Evolutionary conservation across 2,797 vertebrate species (phyloP), one percentile per base, ranked within the genome.

Genomic region (Rhinella marina): DNA sequence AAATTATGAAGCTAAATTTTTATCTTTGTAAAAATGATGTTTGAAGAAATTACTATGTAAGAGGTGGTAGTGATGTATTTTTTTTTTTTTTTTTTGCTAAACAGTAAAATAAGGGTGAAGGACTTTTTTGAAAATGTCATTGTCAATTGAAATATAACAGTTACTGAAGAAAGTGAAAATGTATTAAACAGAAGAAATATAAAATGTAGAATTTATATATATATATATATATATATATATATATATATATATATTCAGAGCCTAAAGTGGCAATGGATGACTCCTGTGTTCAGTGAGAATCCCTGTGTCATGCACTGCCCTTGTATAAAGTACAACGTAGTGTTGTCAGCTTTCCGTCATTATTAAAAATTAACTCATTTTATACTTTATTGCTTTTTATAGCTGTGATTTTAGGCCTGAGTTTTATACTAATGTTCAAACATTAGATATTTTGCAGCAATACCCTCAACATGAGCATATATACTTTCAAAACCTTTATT

Each of bases 21-120:
- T 56, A 86, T 86, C 29, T 48, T 57, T 86, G 52, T 72, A 70
- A 72, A 62, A 62, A 48, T 50, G 81, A 50, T 81, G 62, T 68
- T 68, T 79, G 52, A 79, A 52, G 48, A 79, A 32, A 61, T 25
- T 21, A n/a, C 27, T 27, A 77, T 50, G n/a, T 85, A 76, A 48
- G 68, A 11, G 75, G 27, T 78, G 23, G 9, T 78, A 81, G 48
- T 9, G n/a, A 64, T 54, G n/a, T 23, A 52, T 64, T 77, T 66
- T 78, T 76, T 85, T 25, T 81, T 64, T 64, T 77, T 66, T 78
- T 76, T 85, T 25, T 81, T 66, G 12, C 59, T 25, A 50, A 52
- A 7, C 10, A 25, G 59, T 12, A 19, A 48, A 25, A 75, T 48
- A 23, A 48, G 72, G 72, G 21, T 12, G 11, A 77, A 54, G 50